Base-by-base conservation (phyloP, 2,797 vertebrate species). In the Oreonectes daqikongensis region DNA sequence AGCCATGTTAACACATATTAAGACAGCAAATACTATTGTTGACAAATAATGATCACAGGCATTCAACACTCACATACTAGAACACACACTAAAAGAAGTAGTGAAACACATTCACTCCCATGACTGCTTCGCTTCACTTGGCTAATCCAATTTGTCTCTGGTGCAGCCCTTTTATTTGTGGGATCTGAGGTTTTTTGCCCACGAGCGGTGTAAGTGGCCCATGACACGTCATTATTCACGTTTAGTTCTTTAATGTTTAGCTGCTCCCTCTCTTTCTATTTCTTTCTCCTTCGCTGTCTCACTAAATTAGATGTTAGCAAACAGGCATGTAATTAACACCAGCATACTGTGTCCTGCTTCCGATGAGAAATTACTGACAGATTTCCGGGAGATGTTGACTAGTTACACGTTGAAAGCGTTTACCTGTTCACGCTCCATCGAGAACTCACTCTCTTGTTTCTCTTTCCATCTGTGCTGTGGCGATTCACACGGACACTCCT, bases 151-250 rank as follows among this genome's bases (percentile, higher is more conserved):
- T 86, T 84, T 84, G 72, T 77, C 63, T 59, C 61, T 61, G 66
- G 68, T 69, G 66, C 67, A 70, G 61, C 87, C 81, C 81, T 81
- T 86, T 87, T 84, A 75, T 83, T 86, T 85, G 80, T 18, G 73
- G 79, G 80, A 75, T 65, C 75, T 72, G 15, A 67, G 50, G 1
- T 44, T 64, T 74, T 72, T 38, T 59, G 20, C 65, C 75, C 40
- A 65, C 38, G 44, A 73, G 28, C 65, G 61, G 38, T 50, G 35
- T 30, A 46, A 79, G 67, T 69, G 71, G 28, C 44, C 44, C 44
- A 52, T 75, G 82, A 83, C 81, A 81, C 74, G 61, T 69, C 67
- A 82, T 85, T 79, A 84, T 83, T 82, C 87, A 77, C 59, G 84
- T 81, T 81, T 61, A 17, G 53, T 48, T 69, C 4, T 61, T 64